These are phyloP conservation scores for Sarcophaga carnaria DNA, from an alignment of 2,888 invertebrate species.

Conservation along the genomic window DNA sequence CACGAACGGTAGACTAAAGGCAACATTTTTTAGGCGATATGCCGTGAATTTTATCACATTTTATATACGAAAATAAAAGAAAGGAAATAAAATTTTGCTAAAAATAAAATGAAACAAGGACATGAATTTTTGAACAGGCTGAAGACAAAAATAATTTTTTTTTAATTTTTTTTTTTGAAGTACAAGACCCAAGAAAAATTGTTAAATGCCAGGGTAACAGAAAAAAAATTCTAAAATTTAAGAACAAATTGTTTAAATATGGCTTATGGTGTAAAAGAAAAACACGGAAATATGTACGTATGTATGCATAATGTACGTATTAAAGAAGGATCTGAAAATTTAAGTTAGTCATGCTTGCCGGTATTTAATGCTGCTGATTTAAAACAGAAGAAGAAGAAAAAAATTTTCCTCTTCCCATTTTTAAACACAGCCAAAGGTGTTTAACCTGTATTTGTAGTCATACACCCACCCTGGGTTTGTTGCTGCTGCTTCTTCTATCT, in stretches of 20 bases:
- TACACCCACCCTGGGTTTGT: constrained; percentile 3
- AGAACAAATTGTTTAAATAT: constrained; percentile 22
- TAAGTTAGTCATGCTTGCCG: neutral
- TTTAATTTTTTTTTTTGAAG: neutral
- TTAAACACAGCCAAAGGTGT: neutral
- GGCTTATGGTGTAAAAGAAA: neutral
- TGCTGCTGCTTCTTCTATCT: constrained; percentile 19
- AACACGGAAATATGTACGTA: no score
- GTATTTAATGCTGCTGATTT: constrained; percentile 46
- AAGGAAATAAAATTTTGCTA: constrained; percentile 11
- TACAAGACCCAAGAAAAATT: constrained; percentile 18
- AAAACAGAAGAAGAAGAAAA: constrained; percentile 40
- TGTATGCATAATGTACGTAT: no score
- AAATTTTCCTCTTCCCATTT: neutral
- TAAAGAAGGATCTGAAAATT: neutral
- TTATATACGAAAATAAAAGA: constrained; percentile 49
- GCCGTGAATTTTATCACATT: constrained; percentile 71
- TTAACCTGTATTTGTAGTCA: neutral
- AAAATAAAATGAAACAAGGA: neutral
- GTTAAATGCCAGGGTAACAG: constrained; percentile 5
- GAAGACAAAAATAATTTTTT: constrained; percentile 27
- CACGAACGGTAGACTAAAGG: constrained; percentile 64
- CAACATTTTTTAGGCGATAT: constrained; percentile 67
- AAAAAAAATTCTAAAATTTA: constrained; percentile 23
- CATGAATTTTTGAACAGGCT: neutral